These are phyloP conservation scores for Athalia rosae DNA, from an alignment of 2,888 invertebrate genomes.

Conservation along the genomic window DNA sequence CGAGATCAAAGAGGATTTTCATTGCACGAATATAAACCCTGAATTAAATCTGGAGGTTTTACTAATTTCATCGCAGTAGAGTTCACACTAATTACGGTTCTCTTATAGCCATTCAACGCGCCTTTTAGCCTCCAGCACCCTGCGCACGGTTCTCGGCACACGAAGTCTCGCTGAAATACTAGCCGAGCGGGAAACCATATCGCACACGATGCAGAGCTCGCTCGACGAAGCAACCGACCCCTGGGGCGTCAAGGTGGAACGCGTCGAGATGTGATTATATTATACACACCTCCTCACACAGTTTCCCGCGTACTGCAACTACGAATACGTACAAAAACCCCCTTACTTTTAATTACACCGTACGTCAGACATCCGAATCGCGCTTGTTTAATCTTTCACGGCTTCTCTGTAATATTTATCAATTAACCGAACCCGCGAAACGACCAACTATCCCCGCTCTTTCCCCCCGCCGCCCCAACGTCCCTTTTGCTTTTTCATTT, in stretches of 20 bases:
- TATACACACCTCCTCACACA: conserved; percentile 13
- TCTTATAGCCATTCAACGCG: conserved; percentile 84
- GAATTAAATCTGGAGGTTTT: not conserved
- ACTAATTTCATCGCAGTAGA: not conserved
- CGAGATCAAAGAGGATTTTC: conserved; percentile 11
- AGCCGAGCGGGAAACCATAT: conserved; percentile 93
- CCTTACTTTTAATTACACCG: conserved; percentile 25
- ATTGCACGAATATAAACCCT: not conserved
- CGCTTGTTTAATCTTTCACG: conserved; percentile 4
- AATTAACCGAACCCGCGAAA: no score
- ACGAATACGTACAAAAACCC: no score
- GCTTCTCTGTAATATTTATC: no score
- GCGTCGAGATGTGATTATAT: conserved; percentile 91
- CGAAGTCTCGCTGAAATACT: conserved; percentile 93
- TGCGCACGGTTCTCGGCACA: conserved; percentile 94
- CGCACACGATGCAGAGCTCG: conserved; percentile 90
- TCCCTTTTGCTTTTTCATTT: not conserved
- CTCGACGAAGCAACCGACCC: conserved; percentile 92
- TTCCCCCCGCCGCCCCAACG: not conserved
- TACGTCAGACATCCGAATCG: not conserved
- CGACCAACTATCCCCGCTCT: not conserved
- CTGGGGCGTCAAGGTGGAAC: conserved; percentile 95
- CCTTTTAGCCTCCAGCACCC: conserved; percentile 87
- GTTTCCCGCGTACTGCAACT: not conserved
- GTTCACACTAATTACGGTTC: not conserved